phyloP scores from a whole-genome alignment of 1,140 invertebrate species.

The Dendrolimus punctatus region DNA sequence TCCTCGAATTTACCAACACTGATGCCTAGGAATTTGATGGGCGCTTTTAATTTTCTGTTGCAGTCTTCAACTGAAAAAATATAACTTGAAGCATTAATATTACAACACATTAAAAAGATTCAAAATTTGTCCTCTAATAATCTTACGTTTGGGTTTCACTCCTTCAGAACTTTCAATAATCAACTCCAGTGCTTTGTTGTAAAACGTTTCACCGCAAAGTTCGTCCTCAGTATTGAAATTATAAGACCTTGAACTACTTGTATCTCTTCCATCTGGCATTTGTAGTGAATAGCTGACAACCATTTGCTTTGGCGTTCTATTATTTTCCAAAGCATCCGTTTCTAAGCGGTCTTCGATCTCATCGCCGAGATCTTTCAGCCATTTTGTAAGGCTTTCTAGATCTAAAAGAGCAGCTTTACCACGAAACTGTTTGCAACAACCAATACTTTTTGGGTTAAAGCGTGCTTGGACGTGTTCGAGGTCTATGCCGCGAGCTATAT shows the following conservation, averaged over 20 bases:
- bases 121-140: not conserved
- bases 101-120: not conserved
- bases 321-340: conserved; percentile 83
- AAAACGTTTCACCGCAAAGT: conserved; percentile 57
- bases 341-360: conserved; percentile 91
- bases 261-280: conserved; percentile 72
- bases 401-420: conserved; percentile 85
- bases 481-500: conserved; percentile 91
- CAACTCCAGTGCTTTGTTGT: conserved; percentile 73
- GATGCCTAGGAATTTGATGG: conserved; percentile 81
- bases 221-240: conserved; percentile 75
- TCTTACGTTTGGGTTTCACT: conserved; percentile 41
- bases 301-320: conserved; percentile 78
- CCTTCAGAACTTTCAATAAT: conserved; percentile 68
- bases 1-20: conserved; percentile 87
- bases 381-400: conserved; percentile 82
- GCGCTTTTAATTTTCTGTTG: conserved; percentile 67
- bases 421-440: conserved; percentile 94
- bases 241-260: conserved; percentile 74
- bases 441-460: conserved; percentile 93
- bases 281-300: conserved; percentile 72
- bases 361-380: conserved; percentile 84
- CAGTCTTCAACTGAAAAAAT: conserved; percentile 37
- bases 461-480: conserved; percentile 87
- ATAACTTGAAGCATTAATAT: not conserved